phyloP scores from a whole-genome alignment of 1,140 invertebrate species.

The Drosophila sturtevanti region DNA sequence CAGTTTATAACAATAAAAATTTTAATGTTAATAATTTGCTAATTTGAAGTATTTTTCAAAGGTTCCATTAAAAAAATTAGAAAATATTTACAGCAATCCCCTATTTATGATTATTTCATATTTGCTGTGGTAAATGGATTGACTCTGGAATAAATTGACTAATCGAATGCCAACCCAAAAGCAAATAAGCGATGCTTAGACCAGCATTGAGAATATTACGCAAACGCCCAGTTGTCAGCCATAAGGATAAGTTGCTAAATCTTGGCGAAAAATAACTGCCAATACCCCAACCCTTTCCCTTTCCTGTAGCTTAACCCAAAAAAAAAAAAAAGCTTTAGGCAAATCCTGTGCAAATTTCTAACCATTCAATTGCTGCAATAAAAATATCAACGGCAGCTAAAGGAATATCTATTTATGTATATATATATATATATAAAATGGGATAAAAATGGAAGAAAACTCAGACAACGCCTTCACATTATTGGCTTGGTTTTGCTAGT shows the following conservation, averaged over 20 bases:
- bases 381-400: slow-evolving; percentile 71
- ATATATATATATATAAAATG: not conserved
- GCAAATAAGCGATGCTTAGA: not conserved
- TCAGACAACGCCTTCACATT: slow-evolving; percentile 36
- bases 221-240: slow-evolving; percentile 4
- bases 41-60: no score
- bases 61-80: not conserved
- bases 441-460: slow-evolving; percentile 12
- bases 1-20: no score
- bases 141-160: not conserved
- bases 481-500: slow-evolving; percentile 35
- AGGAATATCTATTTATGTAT: not conserved
- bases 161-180: not conserved
- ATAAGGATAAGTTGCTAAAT: slow-evolving; percentile 4
- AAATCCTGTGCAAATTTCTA: slow-evolving; percentile 56
- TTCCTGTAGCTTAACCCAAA: not conserved
- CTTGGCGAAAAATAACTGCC: not conserved
- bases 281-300: not conserved
- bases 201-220: not conserved
- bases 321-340: slow-evolving; percentile 22
- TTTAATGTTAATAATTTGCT: no score
- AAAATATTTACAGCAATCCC: not conserved
- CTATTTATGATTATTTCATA: not conserved
- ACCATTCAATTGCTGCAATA: slow-evolving; percentile 53
- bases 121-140: not conserved